These are phyloP conservation scores for Erythrocebus patas DNA, from an alignment of 2,113 vertebrate genomes.

Conservation along the genomic window DNA sequence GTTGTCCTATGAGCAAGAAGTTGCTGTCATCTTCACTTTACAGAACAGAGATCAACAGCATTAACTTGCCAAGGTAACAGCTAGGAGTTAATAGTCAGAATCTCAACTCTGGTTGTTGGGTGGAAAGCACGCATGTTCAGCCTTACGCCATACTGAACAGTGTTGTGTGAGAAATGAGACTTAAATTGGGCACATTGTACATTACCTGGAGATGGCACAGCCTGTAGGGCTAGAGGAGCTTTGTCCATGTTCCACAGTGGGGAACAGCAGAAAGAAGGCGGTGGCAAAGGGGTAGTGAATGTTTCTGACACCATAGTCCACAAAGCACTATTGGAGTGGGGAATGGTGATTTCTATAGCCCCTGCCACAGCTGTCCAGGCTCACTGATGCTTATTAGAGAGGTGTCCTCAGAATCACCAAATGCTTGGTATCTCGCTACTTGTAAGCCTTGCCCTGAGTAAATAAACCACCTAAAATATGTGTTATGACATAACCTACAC, in stretches of 20 bases:
- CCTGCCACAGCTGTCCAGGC: neutral
- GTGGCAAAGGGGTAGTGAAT: accelerated
- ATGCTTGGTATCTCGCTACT: neutral
- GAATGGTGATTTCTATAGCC: neutral
- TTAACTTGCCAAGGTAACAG: neutral
- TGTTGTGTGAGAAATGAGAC: too few species aligned
- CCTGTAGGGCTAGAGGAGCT: accelerated
- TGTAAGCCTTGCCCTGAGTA: neutral
- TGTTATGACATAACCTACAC: neutral
- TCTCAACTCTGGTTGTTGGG: neutral
- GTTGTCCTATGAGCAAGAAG: accelerated
- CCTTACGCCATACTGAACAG: accelerated
- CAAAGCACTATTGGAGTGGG: accelerated
- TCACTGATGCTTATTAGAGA: neutral
- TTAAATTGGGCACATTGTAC: accelerated
- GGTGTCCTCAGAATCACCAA: neutral
- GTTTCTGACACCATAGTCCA: too few species aligned
- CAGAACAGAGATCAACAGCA: neutral
- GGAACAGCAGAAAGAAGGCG: accelerated
- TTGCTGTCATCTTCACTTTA: neutral
- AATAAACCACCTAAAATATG: too few species aligned
- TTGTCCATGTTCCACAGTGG: neutral
- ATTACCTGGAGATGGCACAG: neutral
- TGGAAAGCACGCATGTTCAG: neutral
- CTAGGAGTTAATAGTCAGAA: neutral